These are phyloP conservation scores for Etheostoma perlongum DNA, from an alignment of 2,797 vertebrate species.

Conservation along the genomic window DNA sequence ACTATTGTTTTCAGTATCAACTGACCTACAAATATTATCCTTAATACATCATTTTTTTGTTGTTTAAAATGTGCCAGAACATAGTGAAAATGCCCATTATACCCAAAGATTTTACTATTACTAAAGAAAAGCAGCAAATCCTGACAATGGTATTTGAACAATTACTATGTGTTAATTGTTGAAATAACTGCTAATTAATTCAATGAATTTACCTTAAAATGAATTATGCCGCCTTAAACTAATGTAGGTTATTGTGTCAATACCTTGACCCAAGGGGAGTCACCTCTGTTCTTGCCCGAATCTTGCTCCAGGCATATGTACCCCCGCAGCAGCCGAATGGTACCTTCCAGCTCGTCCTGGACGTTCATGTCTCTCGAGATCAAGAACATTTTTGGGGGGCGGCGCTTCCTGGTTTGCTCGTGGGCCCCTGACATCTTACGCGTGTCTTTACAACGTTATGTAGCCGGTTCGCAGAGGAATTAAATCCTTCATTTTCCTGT, in stretches of 20 bases:
- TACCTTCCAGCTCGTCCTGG: conserved; percentile 82
- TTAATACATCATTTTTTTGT: neutral
- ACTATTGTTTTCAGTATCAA: neutral
- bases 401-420: conserved; percentile 72
- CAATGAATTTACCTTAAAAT: neutral
- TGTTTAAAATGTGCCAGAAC: neutral
- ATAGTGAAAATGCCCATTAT: too few relatives aligned
- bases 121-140: neutral
- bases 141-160: too few relatives aligned
- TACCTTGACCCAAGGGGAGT: conserved; percentile 83
- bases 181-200: neutral
- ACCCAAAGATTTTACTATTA: too few relatives aligned
- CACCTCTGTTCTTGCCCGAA: conserved; percentile 45
- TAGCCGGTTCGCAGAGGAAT: neutral
- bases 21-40: neutral
- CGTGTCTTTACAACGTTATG: neutral
- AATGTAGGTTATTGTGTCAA: neutral
- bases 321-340: conserved; percentile 82
- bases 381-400: conserved; percentile 77
- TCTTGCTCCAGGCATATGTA: conserved; percentile 83
- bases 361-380: conserved; percentile 76
- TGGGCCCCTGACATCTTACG: conserved; percentile 75
- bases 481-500: conserved; percentile 20
- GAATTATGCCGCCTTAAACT: neutral
- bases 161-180: too few relatives aligned